Evolutionary conservation across 2,888 invertebrate species (phyloP).

Genomic region (Macrosoma leucophasiata): DNA sequence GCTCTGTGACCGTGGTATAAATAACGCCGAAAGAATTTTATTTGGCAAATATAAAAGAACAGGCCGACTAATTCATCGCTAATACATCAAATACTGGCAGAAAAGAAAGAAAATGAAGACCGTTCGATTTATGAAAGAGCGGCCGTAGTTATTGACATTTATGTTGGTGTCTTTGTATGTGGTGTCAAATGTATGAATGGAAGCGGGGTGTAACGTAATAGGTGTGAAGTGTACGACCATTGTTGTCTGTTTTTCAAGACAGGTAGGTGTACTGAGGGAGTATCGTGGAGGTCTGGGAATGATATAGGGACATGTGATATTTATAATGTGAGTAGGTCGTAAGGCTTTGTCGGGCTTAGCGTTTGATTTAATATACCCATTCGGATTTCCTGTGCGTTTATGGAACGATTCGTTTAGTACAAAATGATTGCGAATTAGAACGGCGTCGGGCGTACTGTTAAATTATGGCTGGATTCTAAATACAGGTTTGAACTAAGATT

Average conservation of each 20-base stretch:
- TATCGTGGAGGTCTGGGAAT: constrained; percentile 40
- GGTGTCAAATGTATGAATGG: constrained; percentile 65
- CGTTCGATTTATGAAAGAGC: constrained; percentile 37
- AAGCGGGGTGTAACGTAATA: constrained; percentile 62
- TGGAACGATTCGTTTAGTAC: too few relatives aligned
- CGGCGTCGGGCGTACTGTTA: too few relatives aligned
- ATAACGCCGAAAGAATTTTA: constrained; percentile 46
- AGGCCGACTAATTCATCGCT: constrained; percentile 68
- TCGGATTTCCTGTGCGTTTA: too few relatives aligned
- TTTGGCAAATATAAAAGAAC: constrained; percentile 46
- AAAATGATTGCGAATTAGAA: too few relatives aligned
- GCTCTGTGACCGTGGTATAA: constrained; percentile 35
- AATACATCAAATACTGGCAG: constrained; percentile 62
- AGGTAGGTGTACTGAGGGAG: constrained; percentile 47
- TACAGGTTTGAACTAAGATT: too few relatives aligned
- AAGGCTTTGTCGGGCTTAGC: too few relatives aligned
- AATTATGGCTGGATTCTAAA: too few relatives aligned
- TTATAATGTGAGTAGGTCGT: constrained; percentile 18
- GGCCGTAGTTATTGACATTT: constrained; percentile 63
- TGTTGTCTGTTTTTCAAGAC: constrained; percentile 47
- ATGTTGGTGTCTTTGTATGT: constrained; percentile 65
- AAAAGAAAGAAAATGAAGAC: constrained; percentile 41
- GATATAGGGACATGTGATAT: constrained; percentile 37
- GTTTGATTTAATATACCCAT: too few relatives aligned
- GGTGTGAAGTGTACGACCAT: constrained; percentile 69